Evolutionary conservation across 2,888 invertebrate species (phyloP), one percentile per base, ranked within the genome.

Genomic region (Mythimna ferrago): DNA sequence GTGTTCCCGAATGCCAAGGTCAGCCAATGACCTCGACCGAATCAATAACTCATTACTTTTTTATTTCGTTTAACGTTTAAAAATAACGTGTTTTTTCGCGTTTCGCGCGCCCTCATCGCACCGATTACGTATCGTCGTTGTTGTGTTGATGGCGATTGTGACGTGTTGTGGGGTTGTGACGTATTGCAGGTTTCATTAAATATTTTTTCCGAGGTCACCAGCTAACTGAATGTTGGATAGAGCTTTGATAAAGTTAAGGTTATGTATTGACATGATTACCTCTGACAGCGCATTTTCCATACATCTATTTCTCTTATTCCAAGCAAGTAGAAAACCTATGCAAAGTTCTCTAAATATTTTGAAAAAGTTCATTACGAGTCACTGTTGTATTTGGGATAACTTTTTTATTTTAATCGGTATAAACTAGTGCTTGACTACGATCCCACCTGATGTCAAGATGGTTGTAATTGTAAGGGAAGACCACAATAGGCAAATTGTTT

Each of bases 21-120:
- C 89, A 80, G 78, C 81, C 90, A 89, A 88, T 89, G 89, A 90
- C 91, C 91, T 85, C 85, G 85, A 61, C 80, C 71, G 89, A 92
- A 93, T 93, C 93, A 91, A 93, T 93, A 93, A 92, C 92, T 93
- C 92, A 93, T 93, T 93, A 93, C 92, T 90, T 92, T 92, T 93
- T 93, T 93, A 93, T 92, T 92, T 92, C 90, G 89, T 91, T 92
- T 92, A 92, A 91, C 91, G 89, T 88, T 92, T 92, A 90, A 93
- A 93, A 92, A 92, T 92, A 93, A 89, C 89, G 85, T 89, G 87
- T 86, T 91, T 92, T 92, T 93, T 93, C 90, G 83, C 89, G 88
- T 92, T 92, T 92, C 91, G 80, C 88, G 89, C 88, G 88, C 83
- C 83, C 82, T 80, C 85, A 82, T 73, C 81, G 87, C 75, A 83